phyloP scores from a whole-genome alignment of 2,888 invertebrate genomes.

The Cheilosia pagana region DNA sequence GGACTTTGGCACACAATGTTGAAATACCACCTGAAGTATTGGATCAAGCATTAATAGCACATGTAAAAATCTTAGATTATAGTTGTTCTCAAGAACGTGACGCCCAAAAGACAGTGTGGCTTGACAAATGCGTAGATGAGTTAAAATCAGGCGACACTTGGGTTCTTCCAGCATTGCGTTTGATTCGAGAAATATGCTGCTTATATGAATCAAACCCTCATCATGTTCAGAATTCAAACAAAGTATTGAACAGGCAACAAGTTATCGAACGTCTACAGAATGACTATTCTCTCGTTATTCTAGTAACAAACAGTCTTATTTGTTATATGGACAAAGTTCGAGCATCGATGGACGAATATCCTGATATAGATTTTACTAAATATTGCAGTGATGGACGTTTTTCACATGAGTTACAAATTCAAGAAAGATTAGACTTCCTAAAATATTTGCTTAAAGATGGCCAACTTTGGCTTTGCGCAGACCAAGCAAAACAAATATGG shows the following conservation, averaged over 20 bases:
- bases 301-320: slow-evolving; percentile 96
- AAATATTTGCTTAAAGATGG: slow-evolving; percentile 97
- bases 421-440: slow-evolving; percentile 96
- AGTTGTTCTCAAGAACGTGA: slow-evolving; percentile 98
- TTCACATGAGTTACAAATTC: slow-evolving; percentile 95
- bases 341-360: slow-evolving; percentile 84
- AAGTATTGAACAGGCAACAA: slow-evolving; percentile 86
- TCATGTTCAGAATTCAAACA: slow-evolving; percentile 83
- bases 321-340: slow-evolving; percentile 95
- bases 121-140: slow-evolving; percentile 98
- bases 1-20: slow-evolving; percentile 98
- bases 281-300: slow-evolving; percentile 95
- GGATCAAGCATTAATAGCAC: slow-evolving; percentile 97
- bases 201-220: slow-evolving; percentile 90
- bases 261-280: slow-evolving; percentile 95
- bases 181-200: slow-evolving; percentile 97
- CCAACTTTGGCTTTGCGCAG: slow-evolving; percentile 97
- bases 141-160: slow-evolving; percentile 93
- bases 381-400: slow-evolving; percentile 94
- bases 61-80: slow-evolving; percentile 98
- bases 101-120: slow-evolving; percentile 97
- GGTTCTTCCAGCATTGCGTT: slow-evolving; percentile 97
- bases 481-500: slow-evolving; percentile 99
- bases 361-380: slow-evolving; percentile 90
- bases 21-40: slow-evolving; percentile 98